Evolutionary conservation across 1,140 invertebrate genomes (phyloP).

Genomic region (Pararge aegeria): DNA sequence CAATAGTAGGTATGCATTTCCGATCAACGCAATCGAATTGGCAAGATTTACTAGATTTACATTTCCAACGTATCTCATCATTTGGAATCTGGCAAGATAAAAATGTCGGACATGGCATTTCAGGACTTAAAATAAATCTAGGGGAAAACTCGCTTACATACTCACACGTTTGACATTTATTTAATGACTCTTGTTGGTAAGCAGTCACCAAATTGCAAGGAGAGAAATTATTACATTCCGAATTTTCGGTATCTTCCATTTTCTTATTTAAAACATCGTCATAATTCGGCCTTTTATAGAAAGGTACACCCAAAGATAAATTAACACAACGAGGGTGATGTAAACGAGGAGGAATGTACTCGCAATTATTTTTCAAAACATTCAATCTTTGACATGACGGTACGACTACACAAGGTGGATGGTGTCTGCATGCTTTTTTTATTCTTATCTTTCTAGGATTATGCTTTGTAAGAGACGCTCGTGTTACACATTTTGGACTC

Average conservation of each 20-base stretch:
- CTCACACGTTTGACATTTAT: conserved; percentile 39
- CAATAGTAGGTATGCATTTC: conserved; percentile 22
- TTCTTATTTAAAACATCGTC: conserved; percentile 40
- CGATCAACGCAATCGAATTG: conserved; percentile 45
- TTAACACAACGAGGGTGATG: conserved; percentile 66
- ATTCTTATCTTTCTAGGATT: conserved; percentile 51
- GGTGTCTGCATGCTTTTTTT: conserved; percentile 67
- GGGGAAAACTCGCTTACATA: conserved; percentile 40
- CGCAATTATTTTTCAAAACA: conserved; percentile 63
- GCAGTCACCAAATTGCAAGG: conserved; percentile 39
- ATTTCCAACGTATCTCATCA: conserved; percentile 25
- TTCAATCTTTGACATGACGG: conserved; percentile 64
- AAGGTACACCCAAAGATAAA: conserved; percentile 58
- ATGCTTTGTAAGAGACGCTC: conserved; percentile 31
- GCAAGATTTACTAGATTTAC: conserved; percentile 53
- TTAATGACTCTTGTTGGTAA: conserved; percentile 34
- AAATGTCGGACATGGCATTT: conserved; percentile 34
- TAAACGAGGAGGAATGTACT: conserved; percentile 59
- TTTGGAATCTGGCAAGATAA: conserved; percentile 37
- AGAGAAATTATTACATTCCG: conserved; percentile 35
- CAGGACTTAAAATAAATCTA: conserved; percentile 37
- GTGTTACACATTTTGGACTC: conserved; percentile 39
- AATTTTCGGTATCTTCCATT: conserved; percentile 34
- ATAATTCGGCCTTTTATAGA: conserved; percentile 49
- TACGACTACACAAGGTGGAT: conserved; percentile 63